phyloP scores from a whole-genome alignment of 2,888 invertebrate species.

The Nymphalis urticae region DNA sequence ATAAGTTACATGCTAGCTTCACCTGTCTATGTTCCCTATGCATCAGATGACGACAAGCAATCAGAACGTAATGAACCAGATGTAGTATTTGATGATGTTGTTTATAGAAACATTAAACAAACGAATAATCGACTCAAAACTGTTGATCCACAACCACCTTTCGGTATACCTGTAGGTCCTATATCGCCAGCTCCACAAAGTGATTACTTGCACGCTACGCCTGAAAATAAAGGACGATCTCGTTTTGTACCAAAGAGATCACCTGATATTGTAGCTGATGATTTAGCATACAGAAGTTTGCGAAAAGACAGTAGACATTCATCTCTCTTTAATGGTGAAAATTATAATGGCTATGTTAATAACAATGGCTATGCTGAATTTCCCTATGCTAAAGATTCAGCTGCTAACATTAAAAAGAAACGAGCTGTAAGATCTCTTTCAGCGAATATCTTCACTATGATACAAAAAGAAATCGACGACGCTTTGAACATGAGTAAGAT shows the following conservation, averaged over 20 bases:
- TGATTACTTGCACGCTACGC: slow-evolving; percentile 91
- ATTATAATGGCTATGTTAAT: slow-evolving; percentile 73
- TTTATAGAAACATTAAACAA: slow-evolving; percentile 89
- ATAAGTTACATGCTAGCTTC: slow-evolving; percentile 87
- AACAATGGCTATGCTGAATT: slow-evolving; percentile 70
- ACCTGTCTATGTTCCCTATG: slow-evolving; percentile 83
- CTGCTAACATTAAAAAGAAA: slow-evolving; percentile 84
- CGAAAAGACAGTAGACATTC: slow-evolving; percentile 88
- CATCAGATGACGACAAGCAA: slow-evolving; percentile 74
- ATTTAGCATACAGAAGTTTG: slow-evolving; percentile 91
- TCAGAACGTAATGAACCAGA: slow-evolving; percentile 89
- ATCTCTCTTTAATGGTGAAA: slow-evolving; percentile 72
- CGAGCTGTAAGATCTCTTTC: slow-evolving; percentile 91
- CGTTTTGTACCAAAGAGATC: slow-evolving; percentile 85
- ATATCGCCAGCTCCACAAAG: slow-evolving; percentile 89
- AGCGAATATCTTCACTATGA: slow-evolving; percentile 90
- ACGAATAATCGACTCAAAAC: slow-evolving; percentile 87
- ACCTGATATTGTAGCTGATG: slow-evolving; percentile 93
- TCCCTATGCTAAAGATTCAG: slow-evolving; percentile 62
- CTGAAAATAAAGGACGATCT: slow-evolving; percentile 82
- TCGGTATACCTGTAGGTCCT: slow-evolving; percentile 94
- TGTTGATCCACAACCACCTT: slow-evolving; percentile 92
- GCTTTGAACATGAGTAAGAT: slow-evolving; percentile 78
- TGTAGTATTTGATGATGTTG: slow-evolving; percentile 90
- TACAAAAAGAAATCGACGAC: slow-evolving; percentile 84